phyloP scores from a whole-genome alignment of 2,113 vertebrate species.

The Oxyruncus cristatus region DNA sequence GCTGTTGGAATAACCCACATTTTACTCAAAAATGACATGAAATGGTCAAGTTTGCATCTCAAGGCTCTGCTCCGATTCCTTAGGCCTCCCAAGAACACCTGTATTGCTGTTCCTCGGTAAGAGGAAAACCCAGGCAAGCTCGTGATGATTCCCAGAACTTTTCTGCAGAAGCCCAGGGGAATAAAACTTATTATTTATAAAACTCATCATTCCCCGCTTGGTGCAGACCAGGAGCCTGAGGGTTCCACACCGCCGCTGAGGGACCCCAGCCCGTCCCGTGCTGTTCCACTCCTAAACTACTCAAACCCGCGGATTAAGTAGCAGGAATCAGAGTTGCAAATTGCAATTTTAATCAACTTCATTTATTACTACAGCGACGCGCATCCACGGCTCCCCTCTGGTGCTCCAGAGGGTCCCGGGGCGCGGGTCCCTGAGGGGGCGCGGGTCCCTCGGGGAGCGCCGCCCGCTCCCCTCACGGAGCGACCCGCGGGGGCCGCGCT shows the following conservation, averaged over 20 bases:
- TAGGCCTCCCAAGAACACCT: background rate
- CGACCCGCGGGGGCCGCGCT: background rate
- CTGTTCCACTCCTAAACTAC: background rate
- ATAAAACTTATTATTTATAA: rapidly evolving
- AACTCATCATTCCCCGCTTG: rapidly evolving
- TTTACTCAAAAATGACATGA: rapidly evolving
- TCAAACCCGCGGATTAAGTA: rapidly evolving
- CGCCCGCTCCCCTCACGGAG: background rate
- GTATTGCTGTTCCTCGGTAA: rapidly evolving
- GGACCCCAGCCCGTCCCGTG: background rate
- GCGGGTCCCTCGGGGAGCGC: background rate
- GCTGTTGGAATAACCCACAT: background rate
- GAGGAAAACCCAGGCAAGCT: background rate
- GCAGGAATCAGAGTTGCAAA: rapidly evolving
- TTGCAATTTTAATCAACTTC: background rate
- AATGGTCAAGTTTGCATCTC: rapidly evolving
- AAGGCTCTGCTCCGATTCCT: background rate
- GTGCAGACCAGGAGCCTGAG: background rate
- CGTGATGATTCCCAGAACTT: rapidly evolving
- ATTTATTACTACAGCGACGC: background rate
- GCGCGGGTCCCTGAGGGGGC: background rate
- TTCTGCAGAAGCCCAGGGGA: background rate
- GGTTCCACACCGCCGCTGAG: background rate
- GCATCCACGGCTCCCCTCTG: background rate
- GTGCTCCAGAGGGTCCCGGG: background rate